Evolutionary conservation across 92 coral and sea anemone genomes (phyloP).

Genomic region (Siderastrea siderea): DNA sequence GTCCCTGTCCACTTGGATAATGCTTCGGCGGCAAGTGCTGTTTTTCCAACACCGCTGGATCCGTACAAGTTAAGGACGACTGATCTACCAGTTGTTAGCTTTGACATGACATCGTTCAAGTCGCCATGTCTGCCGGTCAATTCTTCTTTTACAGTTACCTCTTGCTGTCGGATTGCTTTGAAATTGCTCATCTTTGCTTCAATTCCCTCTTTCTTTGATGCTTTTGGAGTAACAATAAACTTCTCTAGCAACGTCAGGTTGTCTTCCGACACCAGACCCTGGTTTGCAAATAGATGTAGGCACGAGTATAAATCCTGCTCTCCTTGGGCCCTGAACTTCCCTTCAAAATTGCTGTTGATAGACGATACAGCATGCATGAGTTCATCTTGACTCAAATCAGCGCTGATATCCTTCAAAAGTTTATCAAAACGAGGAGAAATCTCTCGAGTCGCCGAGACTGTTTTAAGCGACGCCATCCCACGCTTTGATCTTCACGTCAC

Average conservation of each 20-base stretch:
- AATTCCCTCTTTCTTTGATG: conserved; percentile 17
- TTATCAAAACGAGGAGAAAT: conserved; percentile 31
- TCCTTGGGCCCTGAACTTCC: background rate
- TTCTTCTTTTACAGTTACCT: background rate
- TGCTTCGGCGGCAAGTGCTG: conserved; percentile 58
- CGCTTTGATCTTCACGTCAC: background rate
- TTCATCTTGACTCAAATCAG: conserved; percentile 23
- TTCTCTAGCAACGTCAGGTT: conserved; percentile 28
- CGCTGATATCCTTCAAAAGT: background rate
- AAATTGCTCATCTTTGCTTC: conserved; percentile 7
- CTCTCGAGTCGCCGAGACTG: background rate
- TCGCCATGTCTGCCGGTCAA: conserved; percentile 45
- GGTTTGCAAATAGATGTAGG: conserved; percentile 20
- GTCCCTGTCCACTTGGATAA: conserved; percentile 8
- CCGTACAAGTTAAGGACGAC: conserved; percentile 63
- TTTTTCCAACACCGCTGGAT: conserved; percentile 77
- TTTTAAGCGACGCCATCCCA: conserved; percentile 8
- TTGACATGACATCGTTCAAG: conserved; percentile 19
- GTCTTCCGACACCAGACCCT: conserved; percentile 43
- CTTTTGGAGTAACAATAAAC: conserved; percentile 8
- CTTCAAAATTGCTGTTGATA: conserved; percentile 15
- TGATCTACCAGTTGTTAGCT: conserved; percentile 1
- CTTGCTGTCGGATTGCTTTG: background rate
- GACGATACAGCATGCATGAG: conserved; percentile 17
- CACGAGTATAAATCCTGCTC: conserved; percentile 43